Base-by-base conservation (phyloP, 2,888 invertebrate genomes). In the Ethmia dodecea region DNA sequence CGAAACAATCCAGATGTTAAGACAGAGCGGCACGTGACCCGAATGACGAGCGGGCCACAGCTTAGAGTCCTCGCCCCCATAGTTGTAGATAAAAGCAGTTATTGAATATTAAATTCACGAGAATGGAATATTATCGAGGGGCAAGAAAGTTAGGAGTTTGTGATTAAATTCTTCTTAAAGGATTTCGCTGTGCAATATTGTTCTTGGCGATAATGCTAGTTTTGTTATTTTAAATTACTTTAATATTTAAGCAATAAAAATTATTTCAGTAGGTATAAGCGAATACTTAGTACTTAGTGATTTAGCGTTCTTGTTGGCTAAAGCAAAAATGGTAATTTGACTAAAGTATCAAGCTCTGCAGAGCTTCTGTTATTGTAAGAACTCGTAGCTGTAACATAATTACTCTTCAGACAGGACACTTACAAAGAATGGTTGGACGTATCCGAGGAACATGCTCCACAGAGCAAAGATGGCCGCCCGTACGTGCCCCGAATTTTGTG, bases 1-100 rank as follows among this genome's bases (percentile, higher is more conserved):
- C 75, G 64, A 73, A 79, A 77, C 79, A 77, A 76, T 72, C 78
- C 80, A 77, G 77, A 79, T 77, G 77, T 59, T 75, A 78, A 77
- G 79, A 77, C 72, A 66, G 64, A 56, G 52, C 36, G 36, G 53
- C 49, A 79, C 81, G 81, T 81, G 81, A 63, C 49, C 52, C 11
- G 78, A 72, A 74, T 78, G 42, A 12, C 11, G 6, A n/a, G n/a
- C 26, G 26, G 26, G 20, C 30, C 42, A 31, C 40, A 32, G 41
- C 43, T 41, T 40, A 36, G 33, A 38, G 28, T 37, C 42, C 43
- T 35, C 43, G 42, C 45, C 42, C 51, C 47, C 56, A 66, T 62
- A 68, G 63, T 64, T 63, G 58, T 55, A 59, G 55, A 62, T 56
- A 56, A 59, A 56, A 53, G 49, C 52, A 54, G 60, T 72, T 73